These are phyloP conservation scores for Drosophila imparisetae DNA, from an alignment of 2,888 invertebrate species.

Conservation along the genomic window DNA sequence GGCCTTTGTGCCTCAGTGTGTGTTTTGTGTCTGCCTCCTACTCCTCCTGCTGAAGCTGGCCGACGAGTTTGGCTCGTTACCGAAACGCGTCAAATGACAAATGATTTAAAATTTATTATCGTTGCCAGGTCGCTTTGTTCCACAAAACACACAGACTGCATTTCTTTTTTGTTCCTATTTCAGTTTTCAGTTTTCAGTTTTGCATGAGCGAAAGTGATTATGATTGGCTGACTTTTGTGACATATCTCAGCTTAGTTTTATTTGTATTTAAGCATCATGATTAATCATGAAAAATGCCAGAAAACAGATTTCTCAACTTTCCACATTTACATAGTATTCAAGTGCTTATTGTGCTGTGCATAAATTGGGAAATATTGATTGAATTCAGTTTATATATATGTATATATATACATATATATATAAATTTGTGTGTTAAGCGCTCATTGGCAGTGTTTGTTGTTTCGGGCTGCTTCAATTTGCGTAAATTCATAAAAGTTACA, in stretches of 20 bases:
- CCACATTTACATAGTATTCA: constrained; percentile 1
- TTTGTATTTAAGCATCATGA: constrained; percentile 39
- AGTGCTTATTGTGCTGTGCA: constrained; percentile 5
- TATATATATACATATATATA: background rate
- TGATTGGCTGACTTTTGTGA: constrained; percentile 48
- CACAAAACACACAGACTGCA: constrained; percentile 12
- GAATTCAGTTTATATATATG: background rate
- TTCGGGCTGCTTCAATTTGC: constrained; percentile 54
- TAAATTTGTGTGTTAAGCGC: constrained; percentile 7
- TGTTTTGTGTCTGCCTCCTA: background rate
- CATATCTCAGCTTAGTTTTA: constrained; percentile 30
- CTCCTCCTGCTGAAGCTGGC: background rate
- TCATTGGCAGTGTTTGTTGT: constrained; percentile 34
- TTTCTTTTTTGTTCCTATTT: constrained; percentile 1
- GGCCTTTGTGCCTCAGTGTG: constrained; percentile 13
- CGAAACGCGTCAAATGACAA: constrained; percentile 80
- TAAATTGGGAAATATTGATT: constrained; percentile 23
- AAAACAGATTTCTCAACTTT: constrained; percentile 13
- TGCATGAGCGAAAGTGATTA: constrained; percentile 68
- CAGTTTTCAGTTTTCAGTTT: constrained; percentile 47
- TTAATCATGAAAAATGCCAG: constrained; percentile 52
- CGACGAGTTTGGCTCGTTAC: constrained; percentile 64
- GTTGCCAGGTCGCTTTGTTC: constrained; percentile 30
- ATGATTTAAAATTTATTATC: constrained; percentile 79
- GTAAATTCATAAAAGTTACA: constrained; percentile 61